These are phyloP conservation scores for Prionace glauca DNA, from an alignment of 2,797 vertebrate genomes.

Conservation along the genomic window DNA sequence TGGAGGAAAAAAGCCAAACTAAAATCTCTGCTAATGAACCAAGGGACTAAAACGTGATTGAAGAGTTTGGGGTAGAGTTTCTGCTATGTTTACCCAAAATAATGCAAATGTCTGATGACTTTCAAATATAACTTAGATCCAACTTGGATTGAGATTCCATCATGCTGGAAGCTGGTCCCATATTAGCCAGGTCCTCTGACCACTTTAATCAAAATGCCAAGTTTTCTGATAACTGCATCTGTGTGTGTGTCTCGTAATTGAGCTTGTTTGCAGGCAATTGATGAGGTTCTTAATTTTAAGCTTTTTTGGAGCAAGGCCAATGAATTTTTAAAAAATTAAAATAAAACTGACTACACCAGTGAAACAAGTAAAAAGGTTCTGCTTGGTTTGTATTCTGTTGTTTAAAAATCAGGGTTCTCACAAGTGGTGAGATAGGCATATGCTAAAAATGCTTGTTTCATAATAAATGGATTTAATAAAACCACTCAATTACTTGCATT, in stretches of 20 bases:
- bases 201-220: neutral
- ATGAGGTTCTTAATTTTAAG: neutral
- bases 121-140: neutral
- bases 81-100: neutral
- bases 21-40: neutral
- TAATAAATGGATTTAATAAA: neutral
- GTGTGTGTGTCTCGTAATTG: neutral
- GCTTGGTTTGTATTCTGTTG: neutral
- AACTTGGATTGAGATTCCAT: neutral
- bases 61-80: neutral
- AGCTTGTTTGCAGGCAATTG: neutral
- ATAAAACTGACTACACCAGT: neutral
- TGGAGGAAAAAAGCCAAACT: neutral
- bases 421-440: neutral
- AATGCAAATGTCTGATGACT: neutral
- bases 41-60: neutral
- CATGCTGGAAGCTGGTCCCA: neutral
- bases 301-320: neutral
- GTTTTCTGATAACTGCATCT: neutral
- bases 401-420: neutral
- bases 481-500: neutral
- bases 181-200: neutral
- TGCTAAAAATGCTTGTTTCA: neutral
- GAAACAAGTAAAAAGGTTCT: neutral
- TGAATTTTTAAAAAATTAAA: neutral